Percentiles rank a stretch among this genome's conserved stretches.
These are phyloP conservation scores for Gandaritis pyraliata DNA, from an alignment of 2,888 invertebrate species.

Conservation along the genomic window DNA sequence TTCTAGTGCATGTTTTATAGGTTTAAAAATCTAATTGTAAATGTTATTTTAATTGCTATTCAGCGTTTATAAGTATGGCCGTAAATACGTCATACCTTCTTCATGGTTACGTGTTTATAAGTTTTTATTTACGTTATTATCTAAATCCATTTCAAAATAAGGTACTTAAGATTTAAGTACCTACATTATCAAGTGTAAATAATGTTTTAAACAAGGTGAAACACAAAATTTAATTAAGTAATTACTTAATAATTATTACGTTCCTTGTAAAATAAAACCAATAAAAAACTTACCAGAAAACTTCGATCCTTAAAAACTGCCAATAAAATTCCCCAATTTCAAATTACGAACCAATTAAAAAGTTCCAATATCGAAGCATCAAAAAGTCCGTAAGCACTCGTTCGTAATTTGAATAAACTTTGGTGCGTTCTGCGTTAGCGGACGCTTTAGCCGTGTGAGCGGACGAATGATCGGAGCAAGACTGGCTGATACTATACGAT, in stretches of 20 bases:
- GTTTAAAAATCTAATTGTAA: neutral
- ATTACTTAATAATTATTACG: too few relatives aligned
- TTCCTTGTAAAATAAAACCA: neutral
- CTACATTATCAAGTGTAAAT: too few relatives aligned
- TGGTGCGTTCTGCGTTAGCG: slow-evolving; percentile 22
- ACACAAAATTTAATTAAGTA: too few relatives aligned
- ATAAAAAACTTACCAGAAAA: slow-evolving; percentile 42
- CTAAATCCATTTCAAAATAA: too few relatives aligned
- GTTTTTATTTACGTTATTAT: too few relatives aligned
- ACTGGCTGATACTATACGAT: slow-evolving; percentile 48
- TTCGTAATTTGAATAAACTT: slow-evolving; percentile 39
- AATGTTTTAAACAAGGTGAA: too few relatives aligned
- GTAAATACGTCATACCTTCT: too few relatives aligned
- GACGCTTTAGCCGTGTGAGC: slow-evolving; percentile 43
- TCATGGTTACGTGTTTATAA: too few relatives aligned
- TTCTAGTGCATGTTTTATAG: neutral
- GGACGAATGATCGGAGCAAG: slow-evolving; percentile 48
- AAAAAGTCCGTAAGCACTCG: slow-evolving; percentile 31
- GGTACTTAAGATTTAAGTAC: too few relatives aligned
- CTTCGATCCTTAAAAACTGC: slow-evolving; percentile 17
- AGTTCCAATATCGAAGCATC: slow-evolving; percentile 25
- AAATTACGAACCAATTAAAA: slow-evolving; percentile 14
- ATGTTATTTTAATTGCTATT: neutral
- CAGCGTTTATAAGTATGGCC: too few relatives aligned
- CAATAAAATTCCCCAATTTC: slow-evolving; percentile 12